phyloP scores from a whole-genome alignment of 2,113 vertebrate genomes.

The Phalacrocorax aristotelis region DNA sequence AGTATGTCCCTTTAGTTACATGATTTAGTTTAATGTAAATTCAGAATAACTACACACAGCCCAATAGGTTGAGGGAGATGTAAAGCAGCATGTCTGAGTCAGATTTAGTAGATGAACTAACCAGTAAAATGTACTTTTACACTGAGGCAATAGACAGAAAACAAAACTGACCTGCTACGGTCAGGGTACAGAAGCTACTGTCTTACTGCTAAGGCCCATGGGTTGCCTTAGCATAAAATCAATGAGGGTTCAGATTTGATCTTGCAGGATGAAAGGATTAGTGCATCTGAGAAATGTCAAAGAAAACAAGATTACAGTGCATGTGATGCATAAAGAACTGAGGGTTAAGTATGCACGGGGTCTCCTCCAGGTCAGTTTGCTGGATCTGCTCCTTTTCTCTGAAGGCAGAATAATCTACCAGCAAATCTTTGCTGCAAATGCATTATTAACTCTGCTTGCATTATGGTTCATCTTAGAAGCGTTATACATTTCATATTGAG shows the following conservation, averaged over 20 bases:
- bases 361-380: neutral
- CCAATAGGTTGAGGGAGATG: neutral
- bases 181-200: neutral
- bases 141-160: neutral
- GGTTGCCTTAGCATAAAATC: neutral
- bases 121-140: neutral
- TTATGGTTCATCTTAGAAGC: neutral
- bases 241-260: neutral
- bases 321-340: conserved; percentile 39
- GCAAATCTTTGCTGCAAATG: neutral
- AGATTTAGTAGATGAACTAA: neutral
- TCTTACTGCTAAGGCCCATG: neutral
- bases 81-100: neutral
- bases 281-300: conserved; percentile 41
- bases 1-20: neutral
- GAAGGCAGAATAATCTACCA: neutral
- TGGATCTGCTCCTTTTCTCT: neutral
- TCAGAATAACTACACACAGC: neutral
- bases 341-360: neutral
- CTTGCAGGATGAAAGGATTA: conserved; percentile 39
- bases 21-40: neutral
- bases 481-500: neutral
- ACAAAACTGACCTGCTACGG: neutral
- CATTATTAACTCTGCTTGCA: neutral
- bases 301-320: conserved; percentile 46